A percentile compares a stretch with the other conserved stretches of the same genome.
Conservation (phyloP, 2,113 vertebrate species). For the Protobothrops mucrosquamatus region DNA sequence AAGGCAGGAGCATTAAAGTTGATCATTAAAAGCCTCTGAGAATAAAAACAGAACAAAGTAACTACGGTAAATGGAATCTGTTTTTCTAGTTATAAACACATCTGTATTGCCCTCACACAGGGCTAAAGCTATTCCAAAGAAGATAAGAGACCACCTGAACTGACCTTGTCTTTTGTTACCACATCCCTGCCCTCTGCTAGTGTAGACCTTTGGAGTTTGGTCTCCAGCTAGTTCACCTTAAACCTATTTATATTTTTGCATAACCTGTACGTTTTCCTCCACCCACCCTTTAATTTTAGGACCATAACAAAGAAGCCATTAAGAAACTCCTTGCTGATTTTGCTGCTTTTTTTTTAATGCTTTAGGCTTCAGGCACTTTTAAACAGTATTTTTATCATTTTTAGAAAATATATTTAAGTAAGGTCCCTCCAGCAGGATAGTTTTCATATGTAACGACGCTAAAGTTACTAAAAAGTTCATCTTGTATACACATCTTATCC, state of each 20-base stretch:
- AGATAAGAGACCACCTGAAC: neutral
- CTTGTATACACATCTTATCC: conserved; percentile 33
- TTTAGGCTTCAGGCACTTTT: conserved; percentile 55
- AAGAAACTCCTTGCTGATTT: conserved; percentile 59
- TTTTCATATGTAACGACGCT: conserved; percentile 51
- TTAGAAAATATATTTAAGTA: conserved; percentile 17
- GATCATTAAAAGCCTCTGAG: neutral
- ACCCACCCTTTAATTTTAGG: conserved; percentile 28
- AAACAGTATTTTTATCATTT: conserved; percentile 49
- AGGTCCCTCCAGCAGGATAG: conserved; percentile 41
- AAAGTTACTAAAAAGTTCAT: conserved; percentile 45
- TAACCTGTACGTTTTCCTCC: conserved; percentile 20
- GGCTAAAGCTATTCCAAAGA: neutral
- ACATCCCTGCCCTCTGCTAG: neutral
- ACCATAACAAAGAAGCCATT: conserved; percentile 62
- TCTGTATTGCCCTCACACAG: neutral
- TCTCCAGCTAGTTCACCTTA: neutral
- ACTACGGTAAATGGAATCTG: neutral
- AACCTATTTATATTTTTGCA: neutral
- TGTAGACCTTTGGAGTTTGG: neutral
- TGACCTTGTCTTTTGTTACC: neutral
- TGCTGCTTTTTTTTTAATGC: conserved; percentile 54
- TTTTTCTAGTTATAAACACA: neutral
- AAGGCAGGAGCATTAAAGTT: neutral
- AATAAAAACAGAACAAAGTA: neutral